Evolutionary conservation across 2,113 vertebrate genomes (phyloP).

Genomic region (Panthera leo): DNA sequence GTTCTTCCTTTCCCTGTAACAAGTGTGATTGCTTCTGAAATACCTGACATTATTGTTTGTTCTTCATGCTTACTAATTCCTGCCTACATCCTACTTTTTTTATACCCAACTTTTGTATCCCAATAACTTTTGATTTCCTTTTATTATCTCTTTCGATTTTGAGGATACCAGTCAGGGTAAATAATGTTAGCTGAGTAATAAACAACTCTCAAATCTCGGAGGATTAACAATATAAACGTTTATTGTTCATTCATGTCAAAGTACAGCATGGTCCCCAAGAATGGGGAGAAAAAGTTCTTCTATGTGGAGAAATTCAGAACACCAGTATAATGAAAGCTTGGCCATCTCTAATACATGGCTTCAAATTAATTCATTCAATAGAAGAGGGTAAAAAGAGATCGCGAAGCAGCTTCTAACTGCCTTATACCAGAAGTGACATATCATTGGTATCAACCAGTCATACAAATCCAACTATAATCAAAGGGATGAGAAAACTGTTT

Average conservation of each 20-base stretch:
- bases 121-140: not conserved
- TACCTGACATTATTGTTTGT: not conserved
- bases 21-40: not conserved
- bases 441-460: not conserved
- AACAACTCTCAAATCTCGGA: not conserved
- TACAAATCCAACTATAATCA: not conserved
- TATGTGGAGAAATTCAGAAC: not conserved
- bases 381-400: not conserved
- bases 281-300: not conserved
- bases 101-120: not conserved
- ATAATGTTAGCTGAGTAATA: not conserved
- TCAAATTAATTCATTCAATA: not conserved
- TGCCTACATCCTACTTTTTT: not conserved
- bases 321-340: not conserved
- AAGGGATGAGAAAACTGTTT: not conserved
- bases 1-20: not conserved
- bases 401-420: not conserved
- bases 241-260: not conserved
- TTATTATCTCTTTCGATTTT: not conserved
- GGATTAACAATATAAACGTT: not conserved
- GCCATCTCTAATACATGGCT: not conserved
- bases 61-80: not conserved
- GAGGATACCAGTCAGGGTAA: not conserved
- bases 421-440: not conserved
- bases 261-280: not conserved